Base-by-base conservation (phyloP, 2,113 vertebrate genomes). In the Urocynchramus pylzowi region DNA sequence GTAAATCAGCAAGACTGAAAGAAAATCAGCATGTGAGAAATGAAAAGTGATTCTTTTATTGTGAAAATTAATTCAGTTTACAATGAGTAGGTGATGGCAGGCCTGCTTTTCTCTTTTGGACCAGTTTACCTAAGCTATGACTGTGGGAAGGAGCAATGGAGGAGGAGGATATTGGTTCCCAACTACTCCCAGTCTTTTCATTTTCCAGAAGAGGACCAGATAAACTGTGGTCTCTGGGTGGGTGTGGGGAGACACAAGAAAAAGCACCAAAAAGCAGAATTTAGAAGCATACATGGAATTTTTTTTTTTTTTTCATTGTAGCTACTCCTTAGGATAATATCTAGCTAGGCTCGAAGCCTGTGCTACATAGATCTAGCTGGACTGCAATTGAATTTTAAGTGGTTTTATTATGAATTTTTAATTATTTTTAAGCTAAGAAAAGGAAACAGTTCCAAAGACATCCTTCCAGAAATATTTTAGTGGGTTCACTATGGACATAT, bases 151-250 rank as follows among this genome's bases (percentile, higher is more conserved):
- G 26, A 69, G 21, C 11, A 73, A 28, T 15, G 27, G 33, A 18
- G 6, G 14, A 73, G 8, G 12, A 41, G 3, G 4, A 30, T 52
- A 5, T 15, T 69, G 6, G 7, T 35, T 45, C 9, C n/a, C 4
- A 16, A 13, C 1, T 16, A 14, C 4, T 0, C 0, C 2, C 11
- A 35, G 4, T 7, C 13, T 53, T 56, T 50, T 44, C 6, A 6
- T 16, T 73, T 54, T 74, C 24, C 41, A 31, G 19, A 33, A 61
- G 76, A 59, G 2, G 17, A 33, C 7, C 27, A 73, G 24, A 28
- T 24, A 76, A 65, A 37, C 10, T 54, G 15, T 52, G 16, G 21
- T 3, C 10, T 65, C 20, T 11, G 20, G 2, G 12, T 67, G 15
- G 2, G 6, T 65, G 9, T 13, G 9, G 4, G 5, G 0, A 67